Base-by-base conservation (phyloP, 2,888 invertebrate genomes). In the Iselma pallidipennis region DNA sequence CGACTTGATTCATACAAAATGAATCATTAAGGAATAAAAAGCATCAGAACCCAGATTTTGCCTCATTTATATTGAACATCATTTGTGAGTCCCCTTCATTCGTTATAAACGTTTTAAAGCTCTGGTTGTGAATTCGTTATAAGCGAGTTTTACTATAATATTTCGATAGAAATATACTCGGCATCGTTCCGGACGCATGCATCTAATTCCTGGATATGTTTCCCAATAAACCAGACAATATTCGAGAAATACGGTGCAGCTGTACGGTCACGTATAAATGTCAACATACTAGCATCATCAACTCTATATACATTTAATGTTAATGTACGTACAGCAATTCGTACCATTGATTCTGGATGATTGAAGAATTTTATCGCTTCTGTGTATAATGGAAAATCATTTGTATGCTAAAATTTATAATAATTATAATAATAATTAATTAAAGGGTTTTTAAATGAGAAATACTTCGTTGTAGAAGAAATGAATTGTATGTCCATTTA, bases 351-450 rank as follows among this genome's bases (percentile, higher is more conserved):
- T 83, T 99, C 99, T 0, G 95, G 91, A 82, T 99, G 98, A 81
- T 99, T 98, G 84, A 98, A 99, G 84, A 99, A 98, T 82, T 98
- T 98, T 65, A 99, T 96, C 31, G 98, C 98, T 84, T 99, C 99
- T 2, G 98, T 98, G 80, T 99, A 98, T 16, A 99, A 84, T 5
- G 99, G 98, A 83, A 99, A 99, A 82, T 99, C 99, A 83, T 98
- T 96, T 56, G 98, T 98, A 78, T 96, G 94, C 95, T 95, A 76
- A 49, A 84, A 83, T 69, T 67, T 49, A n/a, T n/a, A 57, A 62
- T 25, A 59, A 9, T 16, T 19, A 28, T 55, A 16, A 51, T n/a
- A 29, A 66, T 65, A 52, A 42, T 45, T 26, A 23, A 49, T 31
- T 16, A 10, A 14, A 50, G 21, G 2, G 29, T 56, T 56, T 4